These are phyloP conservation scores for Temnothorax ravouxi DNA, from an alignment of 2,888 invertebrate genomes.

Conservation along the genomic window DNA sequence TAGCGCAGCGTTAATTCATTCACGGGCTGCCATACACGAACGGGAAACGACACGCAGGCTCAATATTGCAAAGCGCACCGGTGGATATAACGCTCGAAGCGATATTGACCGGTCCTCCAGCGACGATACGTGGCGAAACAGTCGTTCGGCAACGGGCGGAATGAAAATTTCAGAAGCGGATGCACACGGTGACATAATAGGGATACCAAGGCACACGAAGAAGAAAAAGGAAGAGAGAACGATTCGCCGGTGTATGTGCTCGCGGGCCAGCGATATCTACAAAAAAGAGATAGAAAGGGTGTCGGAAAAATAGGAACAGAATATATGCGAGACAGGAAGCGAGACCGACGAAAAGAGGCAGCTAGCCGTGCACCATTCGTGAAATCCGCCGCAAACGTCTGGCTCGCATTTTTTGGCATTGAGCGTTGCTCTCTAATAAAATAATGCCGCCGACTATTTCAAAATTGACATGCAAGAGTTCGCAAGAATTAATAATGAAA, in stretches of 20 bases:
- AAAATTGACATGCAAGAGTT: neutral
- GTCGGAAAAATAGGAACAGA: conserved; percentile 33
- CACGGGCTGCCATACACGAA: conserved; percentile 54
- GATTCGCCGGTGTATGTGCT: conserved; percentile 3
- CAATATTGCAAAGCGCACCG: conserved; percentile 60
- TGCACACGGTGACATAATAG: conserved; percentile 37
- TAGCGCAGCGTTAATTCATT: conserved; percentile 62
- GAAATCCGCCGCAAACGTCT: conserved; percentile 47
- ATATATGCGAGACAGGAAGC: conserved; percentile 14
- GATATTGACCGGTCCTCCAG: conserved; percentile 64
- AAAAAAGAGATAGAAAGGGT: conserved; percentile 15
- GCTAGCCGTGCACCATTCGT: conserved; percentile 12
- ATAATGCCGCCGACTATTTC: conserved; percentile 40
- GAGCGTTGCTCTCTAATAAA: conserved; percentile 52
- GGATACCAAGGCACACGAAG: conserved; percentile 26
- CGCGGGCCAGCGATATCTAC: neutral
- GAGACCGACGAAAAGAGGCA: neutral
- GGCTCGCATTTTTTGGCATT: conserved; percentile 43
- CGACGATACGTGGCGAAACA: conserved; percentile 46
- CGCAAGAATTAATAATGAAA: neutral
- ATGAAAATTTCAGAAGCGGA: conserved; percentile 63
- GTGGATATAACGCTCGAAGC: conserved; percentile 57
- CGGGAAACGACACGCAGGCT: conserved; percentile 52
- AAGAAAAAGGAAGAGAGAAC: conserved; percentile 31
- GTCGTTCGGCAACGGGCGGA: conserved; percentile 28